phyloP scores from a whole-genome alignment of 2,888 invertebrate species.

The Tiphia femorata region DNA sequence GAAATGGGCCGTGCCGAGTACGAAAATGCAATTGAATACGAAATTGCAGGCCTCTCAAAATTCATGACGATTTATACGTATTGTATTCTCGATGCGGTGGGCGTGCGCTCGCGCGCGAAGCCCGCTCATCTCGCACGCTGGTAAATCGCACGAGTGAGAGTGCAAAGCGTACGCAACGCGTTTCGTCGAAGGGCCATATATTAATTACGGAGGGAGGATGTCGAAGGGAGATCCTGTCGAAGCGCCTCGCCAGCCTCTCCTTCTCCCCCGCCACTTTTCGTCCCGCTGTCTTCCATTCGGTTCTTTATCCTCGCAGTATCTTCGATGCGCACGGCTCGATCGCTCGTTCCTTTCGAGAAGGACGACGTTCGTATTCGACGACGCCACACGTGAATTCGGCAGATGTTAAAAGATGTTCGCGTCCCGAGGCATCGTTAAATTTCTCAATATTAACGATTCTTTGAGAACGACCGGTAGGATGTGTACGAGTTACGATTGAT shows the following conservation, averaged over 20 bases:
- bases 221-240: constrained; percentile 1
- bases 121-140: not conserved
- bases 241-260: not conserved
- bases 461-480: too few relatives aligned
- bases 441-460: too few relatives aligned
- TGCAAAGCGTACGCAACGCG: constrained; percentile 15
- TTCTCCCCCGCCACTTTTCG: not conserved
- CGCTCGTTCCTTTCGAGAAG: not conserved
- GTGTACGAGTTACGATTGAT: too few relatives aligned
- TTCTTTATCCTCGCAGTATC: not conserved
- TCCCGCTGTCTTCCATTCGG: not conserved
- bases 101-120: constrained; percentile 42
- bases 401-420: too few relatives aligned
- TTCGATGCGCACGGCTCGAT: not conserved
- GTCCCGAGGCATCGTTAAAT: too few relatives aligned
- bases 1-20: constrained; percentile 28
- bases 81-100: constrained; percentile 54
- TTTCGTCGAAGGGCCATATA: constrained; percentile 45
- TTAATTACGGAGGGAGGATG: constrained; percentile 47
- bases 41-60: constrained; percentile 60
- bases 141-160: not conserved
- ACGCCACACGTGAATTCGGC: too few relatives aligned
- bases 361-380: not conserved
- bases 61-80: constrained; percentile 61
- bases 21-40: constrained; percentile 55